A percentile compares a stretch with the other conserved stretches of the same genome.
phyloP scores from a whole-genome alignment of 1,140 invertebrate species.

The Nasonia vitripennis region DNA sequence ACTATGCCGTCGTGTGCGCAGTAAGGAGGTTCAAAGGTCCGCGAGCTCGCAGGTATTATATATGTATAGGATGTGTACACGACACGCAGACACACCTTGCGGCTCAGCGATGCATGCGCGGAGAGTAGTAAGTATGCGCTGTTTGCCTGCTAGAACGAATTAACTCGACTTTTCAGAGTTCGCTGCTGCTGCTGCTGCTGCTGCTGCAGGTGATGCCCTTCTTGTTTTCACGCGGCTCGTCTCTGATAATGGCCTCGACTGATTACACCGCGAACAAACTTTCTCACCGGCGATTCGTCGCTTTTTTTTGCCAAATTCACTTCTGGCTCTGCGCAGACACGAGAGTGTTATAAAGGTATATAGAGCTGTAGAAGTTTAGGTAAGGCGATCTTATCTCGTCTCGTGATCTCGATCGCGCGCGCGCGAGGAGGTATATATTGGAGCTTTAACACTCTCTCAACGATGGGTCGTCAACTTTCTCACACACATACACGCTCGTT shows the following conservation, averaged over 20 bases:
- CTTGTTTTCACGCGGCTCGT: background rate
- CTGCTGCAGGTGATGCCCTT: background rate
- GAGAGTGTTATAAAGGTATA: background rate
- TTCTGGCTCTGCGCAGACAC: background rate
- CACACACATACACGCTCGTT: background rate
- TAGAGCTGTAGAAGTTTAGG: background rate
- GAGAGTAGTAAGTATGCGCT: background rate
- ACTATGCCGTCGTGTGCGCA: background rate
- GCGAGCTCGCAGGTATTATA: background rate
- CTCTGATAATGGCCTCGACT: background rate
- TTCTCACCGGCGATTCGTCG: background rate
- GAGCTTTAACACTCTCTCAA: background rate
- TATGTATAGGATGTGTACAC: background rate
- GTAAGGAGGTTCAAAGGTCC: background rate
- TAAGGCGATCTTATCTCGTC: background rate
- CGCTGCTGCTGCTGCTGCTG: too few relatives aligned
- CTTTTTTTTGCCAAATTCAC: background rate
- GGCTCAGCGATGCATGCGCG: background rate
- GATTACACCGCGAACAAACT: background rate
- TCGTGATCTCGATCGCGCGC: background rate
- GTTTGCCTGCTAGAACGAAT: constrained; percentile 19
- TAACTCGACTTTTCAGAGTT: background rate
- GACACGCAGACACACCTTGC: constrained; percentile 3
- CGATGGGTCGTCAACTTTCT: background rate
- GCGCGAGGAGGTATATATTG: background rate